These are phyloP conservation scores for Tautogolabrus adspersus DNA, from an alignment of 2,113 vertebrate genomes.

Conservation along the genomic window DNA sequence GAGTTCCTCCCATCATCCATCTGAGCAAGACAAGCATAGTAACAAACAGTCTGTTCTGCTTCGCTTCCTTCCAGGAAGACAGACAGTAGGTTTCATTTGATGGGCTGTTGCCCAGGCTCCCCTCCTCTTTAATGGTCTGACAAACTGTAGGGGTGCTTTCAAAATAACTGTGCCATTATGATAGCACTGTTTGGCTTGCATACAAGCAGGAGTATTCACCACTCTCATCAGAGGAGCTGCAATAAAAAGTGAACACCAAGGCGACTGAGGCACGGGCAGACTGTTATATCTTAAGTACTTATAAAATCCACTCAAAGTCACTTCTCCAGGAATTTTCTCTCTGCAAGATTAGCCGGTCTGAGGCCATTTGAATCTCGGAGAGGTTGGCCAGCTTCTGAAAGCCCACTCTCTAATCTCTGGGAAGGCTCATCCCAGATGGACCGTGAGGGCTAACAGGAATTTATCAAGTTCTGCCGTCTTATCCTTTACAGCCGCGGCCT, in stretches of 20 bases:
- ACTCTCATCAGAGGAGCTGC: slow-evolving; percentile 55
- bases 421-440: slow-evolving; percentile 74
- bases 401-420: slow-evolving; percentile 73
- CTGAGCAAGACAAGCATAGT: slow-evolving; percentile 62
- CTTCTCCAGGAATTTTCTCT: slow-evolving; percentile 75
- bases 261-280: slow-evolving; percentile 48
- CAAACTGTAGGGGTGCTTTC: slow-evolving; percentile 68
- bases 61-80: slow-evolving; percentile 65
- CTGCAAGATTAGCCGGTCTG: slow-evolving; percentile 75
- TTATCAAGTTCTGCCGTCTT: slow-evolving; percentile 63
- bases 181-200: slow-evolving; percentile 64
- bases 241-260: slow-evolving; percentile 51
- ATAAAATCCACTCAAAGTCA: slow-evolving; percentile 76
- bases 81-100: slow-evolving; percentile 76
- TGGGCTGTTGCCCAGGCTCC: slow-evolving; percentile 70
- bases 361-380: slow-evolving; percentile 73
- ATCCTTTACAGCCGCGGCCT: slow-evolving; percentile 42
- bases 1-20: slow-evolving; percentile 64
- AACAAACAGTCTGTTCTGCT: slow-evolving; percentile 75
- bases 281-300: slow-evolving; percentile 76
- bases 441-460: slow-evolving; percentile 66
- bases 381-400: slow-evolving; percentile 71
- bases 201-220: slow-evolving; percentile 52
- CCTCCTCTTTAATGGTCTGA: slow-evolving; percentile 67
- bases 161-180: slow-evolving; percentile 73